These are phyloP conservation scores for zebrafish (Danio rerio) DNA, from an alignment of 2,113 vertebrate genomes.

Conservation along the genomic window GRCz12tu NC_133200.1:31602001-31602500, in stretches of 20 bases:
- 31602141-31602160: slow-evolving; percentile 45
- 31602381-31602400: not conserved
- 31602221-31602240: slow-evolving; percentile 4
- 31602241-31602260: slow-evolving; percentile 10
- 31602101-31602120: slow-evolving; percentile 26
- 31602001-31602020: not conserved
- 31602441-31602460: not conserved
- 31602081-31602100: slow-evolving; percentile 23
- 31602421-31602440: not conserved
- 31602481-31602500: not conserved
- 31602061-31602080: slow-evolving; percentile 45
- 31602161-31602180: slow-evolving; percentile 43
- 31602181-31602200: slow-evolving; percentile 38
- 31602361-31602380: not conserved
- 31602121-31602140: slow-evolving; percentile 24
- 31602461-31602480: not conserved
- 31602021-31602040: slow-evolving; percentile 40
- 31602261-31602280: slow-evolving; percentile 36
- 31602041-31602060: slow-evolving; percentile 50
- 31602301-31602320: not conserved
- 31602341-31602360: slow-evolving; percentile 20
- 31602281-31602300: slow-evolving; percentile 44
- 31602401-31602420: slow-evolving; percentile 15
- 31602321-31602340: slow-evolving; percentile 19
- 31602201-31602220: slow-evolving; percentile 36